Conservation (phyloP, 2,113 vertebrate species). For the Scatophagus argus region DNA sequence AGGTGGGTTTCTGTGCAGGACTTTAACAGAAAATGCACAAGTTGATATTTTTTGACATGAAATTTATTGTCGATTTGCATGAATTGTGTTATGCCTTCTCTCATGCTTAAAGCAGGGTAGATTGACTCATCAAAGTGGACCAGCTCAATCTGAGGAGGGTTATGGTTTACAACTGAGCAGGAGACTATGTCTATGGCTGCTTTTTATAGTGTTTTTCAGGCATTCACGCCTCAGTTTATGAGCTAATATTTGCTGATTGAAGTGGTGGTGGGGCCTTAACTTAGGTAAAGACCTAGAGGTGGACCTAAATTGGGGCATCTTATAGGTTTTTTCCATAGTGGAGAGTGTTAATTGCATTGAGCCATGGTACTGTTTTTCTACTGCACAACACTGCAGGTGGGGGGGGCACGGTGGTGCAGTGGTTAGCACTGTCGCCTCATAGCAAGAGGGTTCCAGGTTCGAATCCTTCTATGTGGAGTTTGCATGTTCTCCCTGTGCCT, state of each 20-base stretch:
- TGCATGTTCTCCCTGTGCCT: no score
- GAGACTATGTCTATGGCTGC: slow-evolving; percentile 73
- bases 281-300: slow-evolving; percentile 16
- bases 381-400: not conserved
- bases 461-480: no score
- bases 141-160: slow-evolving; percentile 56
- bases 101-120: slow-evolving; percentile 39
- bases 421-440: no score
- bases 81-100: slow-evolving; percentile 19
- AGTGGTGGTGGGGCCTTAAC: slow-evolving; percentile 31
- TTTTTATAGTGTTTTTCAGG: slow-evolving; percentile 82
- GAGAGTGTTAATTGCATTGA: not conserved
- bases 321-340: not conserved
- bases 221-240: slow-evolving; percentile 81
- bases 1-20: not conserved
- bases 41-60: not conserved
- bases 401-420: no score
- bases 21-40: not conserved
- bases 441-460: no score
- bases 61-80: not conserved
- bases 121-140: slow-evolving; percentile 55
- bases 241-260: slow-evolving; percentile 73
- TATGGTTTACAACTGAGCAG: slow-evolving; percentile 80
- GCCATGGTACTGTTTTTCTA: not conserved
- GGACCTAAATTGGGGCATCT: slow-evolving; percentile 16